Evolutionary conservation across 2,797 vertebrate species (phyloP).

Genomic region (Enteromius mattozi): DNA sequence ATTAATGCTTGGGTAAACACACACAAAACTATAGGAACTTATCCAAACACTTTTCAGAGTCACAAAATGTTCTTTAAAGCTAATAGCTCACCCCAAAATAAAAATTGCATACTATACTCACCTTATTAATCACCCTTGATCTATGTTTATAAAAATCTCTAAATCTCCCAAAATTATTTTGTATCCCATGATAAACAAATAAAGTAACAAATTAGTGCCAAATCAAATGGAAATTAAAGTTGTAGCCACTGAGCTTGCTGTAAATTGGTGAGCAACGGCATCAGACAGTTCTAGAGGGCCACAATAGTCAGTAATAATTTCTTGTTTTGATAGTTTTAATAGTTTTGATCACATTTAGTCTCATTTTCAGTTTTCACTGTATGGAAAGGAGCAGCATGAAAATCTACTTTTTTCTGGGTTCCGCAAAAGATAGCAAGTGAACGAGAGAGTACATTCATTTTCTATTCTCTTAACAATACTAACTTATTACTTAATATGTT

Average conservation of each 20-base stretch:
- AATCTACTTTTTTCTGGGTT: background rate
- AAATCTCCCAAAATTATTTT: background rate
- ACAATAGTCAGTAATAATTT: too few species aligned
- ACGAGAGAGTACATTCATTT: background rate
- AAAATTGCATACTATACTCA: background rate
- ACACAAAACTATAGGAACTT: background rate
- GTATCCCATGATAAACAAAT: too few species aligned
- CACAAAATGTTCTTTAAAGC: background rate
- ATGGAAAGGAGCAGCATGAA: background rate
- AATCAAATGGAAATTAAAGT: background rate
- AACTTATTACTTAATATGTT: background rate
- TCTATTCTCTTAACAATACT: background rate
- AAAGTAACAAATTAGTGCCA: background rate
- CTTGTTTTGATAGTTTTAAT: too few species aligned
- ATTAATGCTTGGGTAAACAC: constrained; percentile 60
- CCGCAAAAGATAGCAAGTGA: background rate
- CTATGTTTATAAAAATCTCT: background rate
- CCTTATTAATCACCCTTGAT: background rate
- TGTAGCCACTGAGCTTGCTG: background rate
- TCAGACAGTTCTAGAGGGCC: background rate
- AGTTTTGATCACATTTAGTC: background rate
- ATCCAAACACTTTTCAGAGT: background rate
- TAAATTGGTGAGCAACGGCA: background rate
- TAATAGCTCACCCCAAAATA: background rate
- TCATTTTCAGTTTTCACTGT: background rate